These are phyloP conservation scores for Apeltes quadracus DNA, from an alignment of 2,113 vertebrate genomes.

Conservation along the genomic window DNA sequence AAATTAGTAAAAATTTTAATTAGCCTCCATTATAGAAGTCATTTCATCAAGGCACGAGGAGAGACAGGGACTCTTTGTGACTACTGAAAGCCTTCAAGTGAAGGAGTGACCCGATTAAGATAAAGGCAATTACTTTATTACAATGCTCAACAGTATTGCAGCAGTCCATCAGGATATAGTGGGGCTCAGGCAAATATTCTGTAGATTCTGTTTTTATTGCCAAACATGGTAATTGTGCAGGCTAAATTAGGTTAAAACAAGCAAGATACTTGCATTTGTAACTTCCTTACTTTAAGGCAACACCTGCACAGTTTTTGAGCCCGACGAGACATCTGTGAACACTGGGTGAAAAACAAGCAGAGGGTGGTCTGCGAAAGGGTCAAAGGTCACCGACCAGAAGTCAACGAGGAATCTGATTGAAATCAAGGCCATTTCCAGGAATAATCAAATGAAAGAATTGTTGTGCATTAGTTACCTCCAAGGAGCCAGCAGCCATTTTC, in stretches of 20 bases:
- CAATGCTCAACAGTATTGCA: background rate
- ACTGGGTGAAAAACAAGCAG: background rate
- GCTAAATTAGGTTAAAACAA: background rate
- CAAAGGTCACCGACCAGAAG: background rate
- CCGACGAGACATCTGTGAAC: slow-evolving; percentile 1
- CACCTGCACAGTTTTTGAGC: background rate
- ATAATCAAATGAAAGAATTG: background rate
- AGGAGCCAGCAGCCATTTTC: background rate
- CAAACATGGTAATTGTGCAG: background rate
- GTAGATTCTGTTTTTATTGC: slow-evolving; percentile 1
- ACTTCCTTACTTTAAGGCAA: background rate
- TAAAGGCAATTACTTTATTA: slow-evolving; percentile 14
- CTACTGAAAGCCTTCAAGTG: slow-evolving; percentile 11
- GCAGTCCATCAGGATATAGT: background rate
- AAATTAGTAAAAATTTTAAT: slow-evolving; percentile 67
- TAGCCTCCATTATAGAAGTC: slow-evolving; percentile 57
- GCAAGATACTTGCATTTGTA: no score
- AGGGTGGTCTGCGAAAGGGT: background rate
- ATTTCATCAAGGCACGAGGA: slow-evolving; percentile 38
- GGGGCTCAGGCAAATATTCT: background rate
- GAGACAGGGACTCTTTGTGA: slow-evolving; percentile 6
- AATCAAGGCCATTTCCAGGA: background rate
- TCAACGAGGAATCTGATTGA: background rate
- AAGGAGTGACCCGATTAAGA: slow-evolving; percentile 38
- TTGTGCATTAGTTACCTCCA: background rate